Base-by-base conservation (phyloP, 2,888 invertebrate species). In the Cheilosia impressa region DNA sequence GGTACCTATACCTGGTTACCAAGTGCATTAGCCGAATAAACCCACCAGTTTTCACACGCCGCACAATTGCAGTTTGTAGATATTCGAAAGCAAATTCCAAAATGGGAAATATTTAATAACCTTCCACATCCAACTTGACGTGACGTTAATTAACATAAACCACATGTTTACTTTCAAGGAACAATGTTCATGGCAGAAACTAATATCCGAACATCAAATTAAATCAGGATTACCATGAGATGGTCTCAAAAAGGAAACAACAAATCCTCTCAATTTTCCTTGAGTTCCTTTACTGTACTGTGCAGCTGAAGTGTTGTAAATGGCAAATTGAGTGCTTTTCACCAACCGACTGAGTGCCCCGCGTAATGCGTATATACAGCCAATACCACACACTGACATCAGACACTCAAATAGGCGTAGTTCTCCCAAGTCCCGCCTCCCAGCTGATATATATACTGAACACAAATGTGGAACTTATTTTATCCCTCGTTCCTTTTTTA, bases 181-280 rank as follows among this genome's bases (percentile, higher is more conserved):
- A 76, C 58, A 76, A 66, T 66, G 38, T 76, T 76, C 66, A 52
- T 47, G 66, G 50, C 76, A 50, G 50, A 76, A 76, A 66, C 66
- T 66, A 66, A 76, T 76, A 76, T 65, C 75, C 66, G 75, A 76
- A 66, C 66, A 76, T 66, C 58, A 66, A 66, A 76, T 76, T 76
- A 76, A 76, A 66, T 76, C 58, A 58, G 66, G 57, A 76, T 76
- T 58, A 50, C 58, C 65, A 53, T 41, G 63, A 62, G 43, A 43
- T 15, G 6, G 17, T 38, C 31, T 22, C 50, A 34, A 65, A 47
- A 31, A 24, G 45, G 45, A 7, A 22, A 60, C 7, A 9, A 55
- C 13, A 53, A 50, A 41, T 19, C 10, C 4, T 43, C 50, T 41
- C 13, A 41, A 41, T 19, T 34, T 65, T 17, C 22, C 13, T 52